Conservation (phyloP, 2,113 vertebrate species). For the Syngnathus floridae region DNA sequence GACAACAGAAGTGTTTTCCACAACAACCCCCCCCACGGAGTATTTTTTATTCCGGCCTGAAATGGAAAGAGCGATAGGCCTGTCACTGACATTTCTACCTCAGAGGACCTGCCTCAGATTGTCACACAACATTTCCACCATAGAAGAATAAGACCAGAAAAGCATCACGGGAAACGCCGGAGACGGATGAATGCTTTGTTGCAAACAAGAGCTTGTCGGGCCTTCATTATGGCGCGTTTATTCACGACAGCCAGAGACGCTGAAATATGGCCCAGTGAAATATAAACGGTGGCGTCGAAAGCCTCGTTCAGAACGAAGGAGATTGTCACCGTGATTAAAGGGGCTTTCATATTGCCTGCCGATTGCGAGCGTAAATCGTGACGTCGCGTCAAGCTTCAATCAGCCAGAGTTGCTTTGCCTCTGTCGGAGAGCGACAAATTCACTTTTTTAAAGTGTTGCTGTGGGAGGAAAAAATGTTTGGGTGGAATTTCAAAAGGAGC, state of each 20-base stretch:
- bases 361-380: conserved; percentile 1
- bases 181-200: not conserved
- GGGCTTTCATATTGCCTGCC: conserved; percentile 14
- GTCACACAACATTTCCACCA: not conserved
- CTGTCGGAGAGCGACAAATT: not conserved
- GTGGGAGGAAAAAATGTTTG: no score
- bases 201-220: no score
- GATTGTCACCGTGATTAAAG: conserved; percentile 20
- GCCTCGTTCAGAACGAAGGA: conserved; percentile 42
- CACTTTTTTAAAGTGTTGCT: no score
- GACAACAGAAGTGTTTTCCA: not conserved
- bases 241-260: conserved; percentile 14
- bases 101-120: not conserved
- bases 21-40: not conserved
- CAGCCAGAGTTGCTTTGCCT: not conserved
- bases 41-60: not conserved
- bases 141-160: not conserved
- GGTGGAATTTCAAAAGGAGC: no score
- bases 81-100: conserved; percentile 2
- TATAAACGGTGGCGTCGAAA: conserved; percentile 32
- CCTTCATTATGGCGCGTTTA: no score
- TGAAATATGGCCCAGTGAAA: conserved; percentile 27
- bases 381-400: not conserved
- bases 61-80: not conserved
- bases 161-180: not conserved